A percentile compares a stretch with the other conserved stretches of the same genome.
Conservation (phyloP, 2,797 vertebrate species). For the Sebastes ruberrimus region DNA sequence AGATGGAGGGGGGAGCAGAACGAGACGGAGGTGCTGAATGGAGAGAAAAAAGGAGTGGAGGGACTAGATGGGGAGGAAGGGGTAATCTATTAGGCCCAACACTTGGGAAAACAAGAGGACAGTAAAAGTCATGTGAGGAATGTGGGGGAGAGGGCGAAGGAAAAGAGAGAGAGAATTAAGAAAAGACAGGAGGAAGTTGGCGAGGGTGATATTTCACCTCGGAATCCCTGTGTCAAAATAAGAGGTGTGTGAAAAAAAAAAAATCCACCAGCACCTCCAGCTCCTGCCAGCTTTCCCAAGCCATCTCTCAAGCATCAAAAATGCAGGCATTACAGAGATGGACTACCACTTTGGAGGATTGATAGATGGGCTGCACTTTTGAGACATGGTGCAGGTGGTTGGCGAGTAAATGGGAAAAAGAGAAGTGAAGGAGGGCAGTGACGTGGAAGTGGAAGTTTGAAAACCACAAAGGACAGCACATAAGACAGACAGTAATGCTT, state of each 20-base stretch:
- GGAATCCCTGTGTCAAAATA: slow-evolving; percentile 18
- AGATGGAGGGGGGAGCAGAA: slow-evolving; percentile 28
- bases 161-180: slow-evolving; percentile 11
- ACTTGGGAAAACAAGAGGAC: slow-evolving; percentile 52
- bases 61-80: slow-evolving; percentile 39
- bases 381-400: slow-evolving; percentile 36
- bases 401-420: slow-evolving; percentile 36
- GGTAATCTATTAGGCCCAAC: slow-evolving; percentile 52
- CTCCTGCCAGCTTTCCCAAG: background rate
- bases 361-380: slow-evolving; percentile 44
- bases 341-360: slow-evolving; percentile 26
- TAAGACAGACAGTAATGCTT: background rate
- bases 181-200: slow-evolving; percentile 14
- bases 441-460: slow-evolving; percentile 3
- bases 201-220: slow-evolving; percentile 31
- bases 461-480: background rate
- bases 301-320: slow-evolving; percentile 20
- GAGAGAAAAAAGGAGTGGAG: slow-evolving; percentile 36
- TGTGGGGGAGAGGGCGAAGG: slow-evolving; percentile 8
- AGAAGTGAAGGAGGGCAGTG: slow-evolving; percentile 16
- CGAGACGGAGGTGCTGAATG: slow-evolving; percentile 39
- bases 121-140: slow-evolving; percentile 50
- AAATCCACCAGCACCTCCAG: slow-evolving; percentile 1
- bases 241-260: background rate
- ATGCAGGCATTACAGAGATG: slow-evolving; percentile 24